These are phyloP conservation scores for Sericinus montela DNA, from an alignment of 2,888 invertebrate genomes.

Conservation along the genomic window DNA sequence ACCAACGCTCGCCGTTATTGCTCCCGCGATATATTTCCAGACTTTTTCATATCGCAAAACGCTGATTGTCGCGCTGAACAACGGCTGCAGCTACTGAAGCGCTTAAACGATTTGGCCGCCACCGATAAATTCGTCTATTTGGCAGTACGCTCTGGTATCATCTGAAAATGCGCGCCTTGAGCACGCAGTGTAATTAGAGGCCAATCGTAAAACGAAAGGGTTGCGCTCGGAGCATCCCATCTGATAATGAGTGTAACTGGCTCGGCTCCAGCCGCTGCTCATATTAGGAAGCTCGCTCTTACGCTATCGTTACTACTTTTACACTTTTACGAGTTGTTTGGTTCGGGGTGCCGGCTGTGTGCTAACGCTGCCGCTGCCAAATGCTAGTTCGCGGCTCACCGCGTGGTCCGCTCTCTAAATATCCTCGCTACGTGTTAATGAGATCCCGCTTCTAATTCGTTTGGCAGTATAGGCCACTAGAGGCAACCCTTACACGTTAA, in stretches of 20 bases:
- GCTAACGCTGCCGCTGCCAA: conserved; percentile 66
- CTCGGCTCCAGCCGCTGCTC: conserved; percentile 69
- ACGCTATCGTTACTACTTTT: conserved; percentile 76
- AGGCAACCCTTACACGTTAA: conserved; percentile 28
- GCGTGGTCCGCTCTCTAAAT: conserved; percentile 63
- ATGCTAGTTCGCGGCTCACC: conserved; percentile 77
- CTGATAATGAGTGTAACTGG: conserved; percentile 77
- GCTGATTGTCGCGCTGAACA: conserved; percentile 35
- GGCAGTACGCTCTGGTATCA: conserved; percentile 60
- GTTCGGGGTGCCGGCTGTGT: conserved; percentile 59
- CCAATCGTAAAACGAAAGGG: conserved; percentile 79
- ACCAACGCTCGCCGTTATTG: conserved; percentile 71
- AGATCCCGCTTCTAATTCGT: conserved; percentile 63
- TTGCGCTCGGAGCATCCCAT: conserved; percentile 70
- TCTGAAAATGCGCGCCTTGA: conserved; percentile 73
- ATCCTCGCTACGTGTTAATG: conserved; percentile 68
- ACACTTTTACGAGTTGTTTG: conserved; percentile 79
- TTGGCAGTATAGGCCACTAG: conserved; percentile 45
- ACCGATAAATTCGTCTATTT: conserved; percentile 68
- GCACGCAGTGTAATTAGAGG: conserved; percentile 73
- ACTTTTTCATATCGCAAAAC: conserved; percentile 61
- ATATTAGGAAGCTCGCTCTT: conserved; percentile 67
- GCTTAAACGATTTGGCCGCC: conserved; percentile 43
- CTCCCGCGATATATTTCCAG: conserved; percentile 60
- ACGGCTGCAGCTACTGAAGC: conserved; percentile 44